Conservation (phyloP, 2,113 vertebrate species). For the Bubo bubo region DNA sequence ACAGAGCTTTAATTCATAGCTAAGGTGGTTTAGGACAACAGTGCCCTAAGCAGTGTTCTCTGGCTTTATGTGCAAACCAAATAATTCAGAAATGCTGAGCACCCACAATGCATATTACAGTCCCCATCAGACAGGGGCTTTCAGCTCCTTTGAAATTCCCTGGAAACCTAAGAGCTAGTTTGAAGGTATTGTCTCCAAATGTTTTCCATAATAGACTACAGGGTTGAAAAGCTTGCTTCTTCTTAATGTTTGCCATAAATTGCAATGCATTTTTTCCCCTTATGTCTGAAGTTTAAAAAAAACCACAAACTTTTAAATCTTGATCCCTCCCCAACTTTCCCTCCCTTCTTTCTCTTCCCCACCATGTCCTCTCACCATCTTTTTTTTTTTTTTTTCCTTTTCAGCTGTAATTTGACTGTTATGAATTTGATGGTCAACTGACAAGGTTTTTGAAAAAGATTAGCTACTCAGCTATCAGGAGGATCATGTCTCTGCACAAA, state of each 20-base stretch:
- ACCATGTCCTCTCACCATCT: not conserved
- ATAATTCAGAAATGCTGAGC: not conserved
- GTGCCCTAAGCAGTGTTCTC: not conserved
- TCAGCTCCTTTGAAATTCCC: not conserved
- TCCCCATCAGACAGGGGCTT: not conserved
- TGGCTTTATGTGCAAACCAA: not conserved
- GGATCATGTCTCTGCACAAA: constrained; percentile 48
- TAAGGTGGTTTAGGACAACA: not conserved
- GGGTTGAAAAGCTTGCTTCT: not conserved
- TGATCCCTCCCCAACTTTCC: accelerated
- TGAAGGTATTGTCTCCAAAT: not conserved
- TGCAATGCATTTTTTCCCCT: not conserved
- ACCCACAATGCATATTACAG: not conserved
- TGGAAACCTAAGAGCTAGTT: not conserved
- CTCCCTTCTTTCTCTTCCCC: not conserved
- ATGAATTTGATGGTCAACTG: constrained; percentile 43
- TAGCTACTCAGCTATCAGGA: constrained; percentile 40
- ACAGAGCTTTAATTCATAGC: not conserved
- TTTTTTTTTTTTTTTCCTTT: not conserved
- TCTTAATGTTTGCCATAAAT: not conserved
- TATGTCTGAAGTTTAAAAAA: not conserved
- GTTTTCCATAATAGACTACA: not conserved
- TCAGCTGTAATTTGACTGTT: constrained; percentile 22
- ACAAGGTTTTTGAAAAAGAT: constrained; percentile 33
- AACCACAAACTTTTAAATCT: not conserved